Base-by-base conservation (phyloP, 2,888 invertebrate species). In the Cerceris rybyensis region DNA sequence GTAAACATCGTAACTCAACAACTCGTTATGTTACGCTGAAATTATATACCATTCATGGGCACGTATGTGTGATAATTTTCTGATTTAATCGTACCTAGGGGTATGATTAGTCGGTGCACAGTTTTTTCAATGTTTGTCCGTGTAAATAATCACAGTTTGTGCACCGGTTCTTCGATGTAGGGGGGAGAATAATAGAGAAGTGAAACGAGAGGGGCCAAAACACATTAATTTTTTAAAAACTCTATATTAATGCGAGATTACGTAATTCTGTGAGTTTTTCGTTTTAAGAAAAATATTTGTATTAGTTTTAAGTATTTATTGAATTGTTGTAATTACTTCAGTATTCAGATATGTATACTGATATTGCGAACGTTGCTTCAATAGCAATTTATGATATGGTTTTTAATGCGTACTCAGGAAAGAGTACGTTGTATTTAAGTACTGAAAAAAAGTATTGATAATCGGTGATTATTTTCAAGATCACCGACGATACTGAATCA, bases 401-500 rank as follows among this genome's bases (percentile, higher is more conserved):
- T 50, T 39, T 41, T 9, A 54, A 50, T 17, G 39, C 7, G 46
- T 9, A 58, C 57, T 52, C 43, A 4, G 2, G 41, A 52, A 64
- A 43, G 17, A 42, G 46, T 16, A 42, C 11, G 67, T 60, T 42
- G 11, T 70, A 63, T 16, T 76, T 41, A 54, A 71, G 71, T 68
- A 68, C 59, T 78, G 16, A 60, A 61, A 60, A 61, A 16, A 70
- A 74, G 69, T 78, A 82, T 78, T 82, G 66, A 70, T 41, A 57
- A 65, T 9, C 49, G 28, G 54, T 67, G 9, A 17, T 59, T 9
- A 54, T 50, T 16, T 16, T 41, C 50, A 65, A 42, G 43, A 14
- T 54, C 17, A 39, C 16, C 14, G 50, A 55, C 13, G 67, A 50
- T 42, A 16, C 14, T 63, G 57, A 67, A 57, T 61, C 16, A 28